A percentile compares a stretch with the other conserved stretches of the same genome.
phyloP scores from a whole-genome alignment of 2,113 vertebrate genomes.

The Corydoras sp. region DNA sequence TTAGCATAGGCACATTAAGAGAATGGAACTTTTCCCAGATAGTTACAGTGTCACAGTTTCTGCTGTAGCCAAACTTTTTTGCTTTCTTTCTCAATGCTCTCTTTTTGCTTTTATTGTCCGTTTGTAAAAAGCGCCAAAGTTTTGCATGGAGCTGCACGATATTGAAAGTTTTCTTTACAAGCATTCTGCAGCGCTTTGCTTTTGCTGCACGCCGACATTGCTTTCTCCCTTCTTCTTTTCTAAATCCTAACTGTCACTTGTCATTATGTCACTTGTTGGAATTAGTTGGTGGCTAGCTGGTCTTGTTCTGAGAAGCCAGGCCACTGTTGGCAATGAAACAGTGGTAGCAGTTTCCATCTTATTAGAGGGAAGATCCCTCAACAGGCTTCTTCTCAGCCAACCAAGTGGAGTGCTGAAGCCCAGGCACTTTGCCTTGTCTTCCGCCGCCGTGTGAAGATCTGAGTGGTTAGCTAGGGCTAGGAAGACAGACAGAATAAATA shows the following conservation, averaged over 20 bases:
- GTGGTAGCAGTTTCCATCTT: slow-evolving; percentile 29
- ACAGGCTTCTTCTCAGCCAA: slow-evolving; percentile 25
- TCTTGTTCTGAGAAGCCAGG: slow-evolving; percentile 14
- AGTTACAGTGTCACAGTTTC: background rate
- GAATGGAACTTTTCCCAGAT: too few relatives aligned
- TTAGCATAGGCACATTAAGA: too few relatives aligned
- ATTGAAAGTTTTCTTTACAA: too few relatives aligned
- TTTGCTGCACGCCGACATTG: background rate
- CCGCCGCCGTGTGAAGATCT: slow-evolving; percentile 42
- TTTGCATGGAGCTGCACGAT: background rate
- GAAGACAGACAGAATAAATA: slow-evolving; percentile 52
- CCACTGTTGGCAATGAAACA: slow-evolving; percentile 2
- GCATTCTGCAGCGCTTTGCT: background rate
- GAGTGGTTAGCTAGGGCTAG: slow-evolving; percentile 37
- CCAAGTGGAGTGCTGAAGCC: slow-evolving; percentile 28
- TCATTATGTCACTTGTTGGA: slow-evolving; percentile 13
- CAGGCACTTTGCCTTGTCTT: slow-evolving; percentile 46
- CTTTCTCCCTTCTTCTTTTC: slow-evolving; percentile 1
- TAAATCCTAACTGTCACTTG: slow-evolving; percentile 8
- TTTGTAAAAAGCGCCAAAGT: background rate
- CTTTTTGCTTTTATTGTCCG: background rate
- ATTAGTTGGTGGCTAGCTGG: background rate
- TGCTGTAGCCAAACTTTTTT: background rate
- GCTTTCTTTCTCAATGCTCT: background rate
- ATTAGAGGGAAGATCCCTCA: slow-evolving; percentile 34